These are phyloP conservation scores for Zootermopsis nevadensis DNA, from an alignment of 2,888 invertebrate species.

Conservation along the genomic window DNA sequence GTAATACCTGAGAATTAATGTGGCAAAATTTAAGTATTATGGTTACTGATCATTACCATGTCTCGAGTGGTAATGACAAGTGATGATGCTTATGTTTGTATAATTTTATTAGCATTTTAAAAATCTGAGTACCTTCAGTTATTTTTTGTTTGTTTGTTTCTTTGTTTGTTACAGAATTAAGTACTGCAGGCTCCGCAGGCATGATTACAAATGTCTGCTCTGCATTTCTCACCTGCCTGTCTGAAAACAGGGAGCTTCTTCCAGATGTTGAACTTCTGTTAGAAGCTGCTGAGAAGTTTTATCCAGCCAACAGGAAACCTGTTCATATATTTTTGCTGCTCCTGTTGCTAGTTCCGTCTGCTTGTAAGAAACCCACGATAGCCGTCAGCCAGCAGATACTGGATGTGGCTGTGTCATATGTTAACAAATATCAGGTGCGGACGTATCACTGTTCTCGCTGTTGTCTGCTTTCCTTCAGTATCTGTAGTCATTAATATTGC, in stretches of 20 bases:
- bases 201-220: not conserved
- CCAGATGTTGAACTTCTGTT: conserved; percentile 13
- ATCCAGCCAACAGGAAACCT: conserved; percentile 52
- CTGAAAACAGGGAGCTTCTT: not conserved
- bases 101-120: not conserved
- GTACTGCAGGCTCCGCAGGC: not conserved
- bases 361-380: conserved; percentile 61
- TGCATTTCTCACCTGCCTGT: not conserved
- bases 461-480: no score
- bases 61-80: no score
- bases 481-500: no score
- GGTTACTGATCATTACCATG: no score
- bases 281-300: conserved; percentile 57
- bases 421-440: conserved; percentile 62
- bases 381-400: conserved; percentile 62
- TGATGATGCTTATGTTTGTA: no score
- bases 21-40: no score
- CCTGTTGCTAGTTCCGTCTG: conserved; percentile 64
- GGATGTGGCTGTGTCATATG: conserved; percentile 64
- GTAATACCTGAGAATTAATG: no score
- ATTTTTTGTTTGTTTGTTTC: not conserved
- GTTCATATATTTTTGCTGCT: conserved; percentile 60
- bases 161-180: conserved; percentile 1
- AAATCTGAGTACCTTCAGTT: not conserved
- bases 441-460: no score